phyloP scores from a whole-genome alignment of 2,888 invertebrate genomes.

The Crocallis elinguaria region DNA sequence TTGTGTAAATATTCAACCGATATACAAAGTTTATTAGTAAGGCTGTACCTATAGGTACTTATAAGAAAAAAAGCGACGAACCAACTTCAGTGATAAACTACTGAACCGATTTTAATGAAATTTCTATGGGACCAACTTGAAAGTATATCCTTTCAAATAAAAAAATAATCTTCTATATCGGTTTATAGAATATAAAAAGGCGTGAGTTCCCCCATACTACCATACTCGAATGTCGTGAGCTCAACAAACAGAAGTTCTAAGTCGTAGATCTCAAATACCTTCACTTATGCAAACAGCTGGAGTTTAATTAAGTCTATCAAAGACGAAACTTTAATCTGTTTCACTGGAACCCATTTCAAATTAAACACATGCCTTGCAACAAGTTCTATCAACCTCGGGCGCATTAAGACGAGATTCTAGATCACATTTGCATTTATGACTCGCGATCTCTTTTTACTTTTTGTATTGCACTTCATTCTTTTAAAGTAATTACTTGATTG shows the following conservation, averaged over 20 bases:
- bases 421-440: slow-evolving; percentile 42
- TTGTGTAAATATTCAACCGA: no score
- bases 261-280: slow-evolving; percentile 20
- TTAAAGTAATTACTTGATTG: slow-evolving; percentile 23
- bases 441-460: slow-evolving; percentile 1
- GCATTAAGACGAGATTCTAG: slow-evolving; percentile 35
- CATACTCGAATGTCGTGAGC: background rate
- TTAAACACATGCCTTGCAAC: slow-evolving; percentile 13
- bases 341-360: slow-evolving; percentile 20
- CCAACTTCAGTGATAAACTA: no score
- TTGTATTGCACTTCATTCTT: slow-evolving; percentile 33
- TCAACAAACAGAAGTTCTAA: slow-evolving; percentile 23
- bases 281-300: slow-evolving; percentile 24
- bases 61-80: no score
- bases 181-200: background rate
- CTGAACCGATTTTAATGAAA: no score
- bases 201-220: background rate
- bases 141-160: no score
- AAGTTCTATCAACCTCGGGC: slow-evolving; percentile 32
- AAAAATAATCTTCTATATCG: no score
- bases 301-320: slow-evolving; percentile 30
- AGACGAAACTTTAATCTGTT: slow-evolving; percentile 28
- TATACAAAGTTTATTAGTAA: no score
- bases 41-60: no score
- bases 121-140: no score